Base-by-base conservation (phyloP, 2,113 vertebrate genomes). In the Rhipidura dahli region DNA sequence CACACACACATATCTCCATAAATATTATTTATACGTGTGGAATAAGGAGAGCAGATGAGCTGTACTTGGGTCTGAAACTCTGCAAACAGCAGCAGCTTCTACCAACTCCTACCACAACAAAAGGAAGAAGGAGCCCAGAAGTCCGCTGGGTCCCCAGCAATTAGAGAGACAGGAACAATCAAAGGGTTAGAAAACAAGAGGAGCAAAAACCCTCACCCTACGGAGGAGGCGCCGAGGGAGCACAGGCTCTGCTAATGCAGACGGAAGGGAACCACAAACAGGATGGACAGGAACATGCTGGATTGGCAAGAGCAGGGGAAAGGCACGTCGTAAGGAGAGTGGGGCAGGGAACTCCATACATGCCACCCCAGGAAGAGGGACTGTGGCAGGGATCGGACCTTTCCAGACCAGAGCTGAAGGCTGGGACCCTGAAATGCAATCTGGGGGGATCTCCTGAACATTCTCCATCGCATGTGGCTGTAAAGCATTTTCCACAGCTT, bases 81-180 rank as follows among this genome's bases (percentile, higher is more conserved):
- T 9, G 54, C 87, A 61, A 95, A 78, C n/a, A 42, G 84, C 70
- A 61, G 78, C 59, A 22, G 77, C 3, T 1, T 37, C 80, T 77
- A 65, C 87, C 91, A 91, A 47, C 35, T 91, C 84, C 84, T 76
- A 89, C 93, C 93, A 79, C 93, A 94, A 91, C 70, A 96, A 95
- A 95, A 87, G 50, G 30, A 89, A 92, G 56, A 82, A 81, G 91
- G 57, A 94, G 82, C 50, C 75, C 82, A 83, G 81, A 76, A 90
- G 78, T 93, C 82, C 71, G 0, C 71, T 56, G 79, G 33, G 80
- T 79, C 77, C 40, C 57, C 0, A 0, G 79, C 13, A 35, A 92
- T 37, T 37, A 68, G 51, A 90, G 70, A 89, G 84, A 60, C 78
- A 44, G 66, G 42, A 91, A 61, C 59, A 91, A 93, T 66, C 78